Evolutionary conservation across 2,888 invertebrate genomes (phyloP).

Genomic region (Ashinkailepas kermadecensis): DNA sequence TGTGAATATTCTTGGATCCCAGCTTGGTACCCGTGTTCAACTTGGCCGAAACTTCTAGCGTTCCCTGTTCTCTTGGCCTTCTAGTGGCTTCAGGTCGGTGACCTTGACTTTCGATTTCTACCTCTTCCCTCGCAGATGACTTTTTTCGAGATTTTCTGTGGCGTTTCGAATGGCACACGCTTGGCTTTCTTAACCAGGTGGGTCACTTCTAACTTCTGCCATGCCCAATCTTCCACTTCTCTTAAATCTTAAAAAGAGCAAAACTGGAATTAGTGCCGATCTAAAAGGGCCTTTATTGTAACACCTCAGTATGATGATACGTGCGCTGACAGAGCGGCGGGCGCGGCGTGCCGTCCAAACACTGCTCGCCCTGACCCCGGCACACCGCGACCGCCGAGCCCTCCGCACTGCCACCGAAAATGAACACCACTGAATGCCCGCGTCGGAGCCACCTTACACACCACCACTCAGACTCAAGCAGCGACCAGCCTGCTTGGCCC

Average conservation of each 20-base stretch:
- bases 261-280: slow-evolving; percentile 21
- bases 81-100: slow-evolving; percentile 17
- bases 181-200: background rate
- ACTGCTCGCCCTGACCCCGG: background rate
- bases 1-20: background rate
- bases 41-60: slow-evolving; percentile 7
- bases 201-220: background rate
- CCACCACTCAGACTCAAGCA: too few relatives aligned
- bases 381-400: background rate
- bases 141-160: background rate
- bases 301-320: slow-evolving; percentile 3
- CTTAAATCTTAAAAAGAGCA: slow-evolving; percentile 18
- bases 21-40: slow-evolving; percentile 8
- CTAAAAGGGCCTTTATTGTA: slow-evolving; percentile 20
- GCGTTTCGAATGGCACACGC: background rate
- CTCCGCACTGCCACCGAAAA: background rate
- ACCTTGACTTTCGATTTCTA: slow-evolving; percentile 18
- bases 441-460: background rate
- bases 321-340: background rate
- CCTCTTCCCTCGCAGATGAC: background rate
- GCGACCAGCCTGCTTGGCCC: too few relatives aligned
- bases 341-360: background rate
- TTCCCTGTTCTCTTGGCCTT: background rate
- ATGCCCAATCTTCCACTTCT: background rate
- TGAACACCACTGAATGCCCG: background rate